phyloP scores from a whole-genome alignment of 2,888 invertebrate species.

The Oxyteleia sp. region DNA sequence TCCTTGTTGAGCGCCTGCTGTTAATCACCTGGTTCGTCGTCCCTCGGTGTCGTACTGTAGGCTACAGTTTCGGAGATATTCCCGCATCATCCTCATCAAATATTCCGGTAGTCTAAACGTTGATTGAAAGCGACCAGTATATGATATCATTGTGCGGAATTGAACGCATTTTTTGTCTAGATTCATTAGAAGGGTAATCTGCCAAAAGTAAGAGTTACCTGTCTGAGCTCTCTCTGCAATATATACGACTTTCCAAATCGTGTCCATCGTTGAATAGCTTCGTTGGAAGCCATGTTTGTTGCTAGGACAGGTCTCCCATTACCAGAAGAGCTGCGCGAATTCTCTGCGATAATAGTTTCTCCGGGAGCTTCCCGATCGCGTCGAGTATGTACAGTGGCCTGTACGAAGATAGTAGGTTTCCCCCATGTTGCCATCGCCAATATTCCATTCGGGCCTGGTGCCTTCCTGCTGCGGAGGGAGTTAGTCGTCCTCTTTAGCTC shows the following conservation, averaged over 20 bases:
- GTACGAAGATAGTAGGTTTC: conserved; percentile 59
- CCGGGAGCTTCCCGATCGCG: conserved; percentile 60
- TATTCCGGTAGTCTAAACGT: not conserved
- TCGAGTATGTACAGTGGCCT: conserved; percentile 77
- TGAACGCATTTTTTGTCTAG: conserved; percentile 68
- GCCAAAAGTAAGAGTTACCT: conserved; percentile 37
- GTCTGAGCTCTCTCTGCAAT: conserved; percentile 29
- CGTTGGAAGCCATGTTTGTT: conserved; percentile 70
- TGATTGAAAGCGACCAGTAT: too few relatives aligned
- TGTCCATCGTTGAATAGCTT: conserved; percentile 63
- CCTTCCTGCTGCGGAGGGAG: conserved; percentile 73
- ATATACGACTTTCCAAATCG: conserved; percentile 54
- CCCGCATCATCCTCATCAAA: conserved; percentile 1
- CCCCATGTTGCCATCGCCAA: too few relatives aligned
- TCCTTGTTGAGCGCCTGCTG: conserved; percentile 62
- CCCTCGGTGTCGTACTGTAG: conserved; percentile 53
- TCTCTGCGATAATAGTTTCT: conserved; percentile 71
- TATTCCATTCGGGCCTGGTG: too few relatives aligned
- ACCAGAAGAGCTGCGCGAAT: too few relatives aligned
- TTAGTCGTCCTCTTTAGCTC: too few relatives aligned
- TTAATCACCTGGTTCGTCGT: conserved; percentile 28
- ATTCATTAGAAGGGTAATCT: conserved; percentile 51
- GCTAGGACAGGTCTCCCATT: too few relatives aligned
- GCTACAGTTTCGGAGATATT: conserved; percentile 56
- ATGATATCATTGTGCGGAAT: conserved; percentile 36